A percentile compares a stretch with the other conserved stretches of the same genome.
Conservation (phyloP, 2,797 vertebrate species). For the Tadarida brasiliensis region DNA sequence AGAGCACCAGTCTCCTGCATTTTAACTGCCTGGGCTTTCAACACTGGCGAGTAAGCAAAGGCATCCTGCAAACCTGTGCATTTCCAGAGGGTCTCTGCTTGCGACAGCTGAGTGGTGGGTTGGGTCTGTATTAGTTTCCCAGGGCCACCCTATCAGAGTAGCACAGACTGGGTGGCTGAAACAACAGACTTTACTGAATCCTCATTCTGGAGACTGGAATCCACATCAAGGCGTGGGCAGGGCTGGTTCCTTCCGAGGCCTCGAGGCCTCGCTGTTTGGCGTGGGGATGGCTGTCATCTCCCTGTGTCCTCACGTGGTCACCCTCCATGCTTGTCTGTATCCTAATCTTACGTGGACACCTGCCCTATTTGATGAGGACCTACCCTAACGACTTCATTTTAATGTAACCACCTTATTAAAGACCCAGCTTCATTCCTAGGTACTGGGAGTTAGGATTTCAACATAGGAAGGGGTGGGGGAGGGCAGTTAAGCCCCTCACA, state of each 20-base stretch:
- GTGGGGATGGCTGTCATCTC: no score
- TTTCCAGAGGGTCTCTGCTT: not conserved
- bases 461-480: not conserved
- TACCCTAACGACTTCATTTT: not conserved
- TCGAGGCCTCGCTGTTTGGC: no score
- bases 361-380: not conserved
- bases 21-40: not conserved
- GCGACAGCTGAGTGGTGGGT: not conserved
- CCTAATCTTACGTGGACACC: not conserved
- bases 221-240: not conserved
- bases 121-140: accelerated
- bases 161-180: no score
- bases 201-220: not conserved
- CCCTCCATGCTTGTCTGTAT: not conserved
- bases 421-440: not conserved
- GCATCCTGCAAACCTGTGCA: no score
- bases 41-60: not conserved
- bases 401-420: not conserved
- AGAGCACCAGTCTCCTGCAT: not conserved
- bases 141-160: not conserved
- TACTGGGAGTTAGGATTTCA: not conserved
- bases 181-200: no score
- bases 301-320: not conserved
- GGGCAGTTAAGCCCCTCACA: not conserved
- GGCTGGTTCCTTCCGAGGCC: accelerated